These are phyloP conservation scores for Glossosoma conforme DNA, from an alignment of 1,140 invertebrate species.

Conservation along the genomic window DNA sequence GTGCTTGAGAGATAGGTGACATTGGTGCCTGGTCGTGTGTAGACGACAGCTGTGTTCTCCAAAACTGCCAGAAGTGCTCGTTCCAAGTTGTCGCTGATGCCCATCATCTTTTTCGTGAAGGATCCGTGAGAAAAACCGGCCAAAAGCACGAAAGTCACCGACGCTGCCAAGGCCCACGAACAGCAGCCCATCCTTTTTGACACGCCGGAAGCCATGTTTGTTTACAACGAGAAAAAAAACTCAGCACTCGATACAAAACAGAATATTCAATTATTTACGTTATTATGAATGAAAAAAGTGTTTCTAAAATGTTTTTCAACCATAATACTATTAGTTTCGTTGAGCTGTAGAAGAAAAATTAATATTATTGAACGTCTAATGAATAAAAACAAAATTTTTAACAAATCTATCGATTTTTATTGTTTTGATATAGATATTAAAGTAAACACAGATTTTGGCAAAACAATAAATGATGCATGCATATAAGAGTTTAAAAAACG, in stretches of 20 bases:
- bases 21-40: conserved; percentile 43
- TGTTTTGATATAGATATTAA: no score
- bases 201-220: conserved; percentile 11
- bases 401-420: no score
- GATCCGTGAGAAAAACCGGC: conserved; percentile 15
- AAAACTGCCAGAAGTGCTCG: conserved; percentile 37
- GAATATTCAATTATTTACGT: not conserved
- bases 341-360: no score
- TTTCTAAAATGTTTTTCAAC: no score
- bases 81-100: conserved; percentile 35
- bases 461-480: no score
- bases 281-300: no score
- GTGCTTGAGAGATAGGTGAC: conserved; percentile 53
- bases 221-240: not conserved
- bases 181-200: conserved; percentile 8
- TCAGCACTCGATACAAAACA: not conserved
- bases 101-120: conserved; percentile 30
- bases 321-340: no score
- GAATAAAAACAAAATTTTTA: no score
- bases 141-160: conserved; percentile 3
- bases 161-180: not conserved
- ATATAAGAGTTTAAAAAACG: no score
- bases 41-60: conserved; percentile 40
- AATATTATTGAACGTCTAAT: no score
- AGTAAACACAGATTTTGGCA: no score